Conservation (phyloP, 2,113 vertebrate genomes). For the Hypanus sabinus region DNA sequence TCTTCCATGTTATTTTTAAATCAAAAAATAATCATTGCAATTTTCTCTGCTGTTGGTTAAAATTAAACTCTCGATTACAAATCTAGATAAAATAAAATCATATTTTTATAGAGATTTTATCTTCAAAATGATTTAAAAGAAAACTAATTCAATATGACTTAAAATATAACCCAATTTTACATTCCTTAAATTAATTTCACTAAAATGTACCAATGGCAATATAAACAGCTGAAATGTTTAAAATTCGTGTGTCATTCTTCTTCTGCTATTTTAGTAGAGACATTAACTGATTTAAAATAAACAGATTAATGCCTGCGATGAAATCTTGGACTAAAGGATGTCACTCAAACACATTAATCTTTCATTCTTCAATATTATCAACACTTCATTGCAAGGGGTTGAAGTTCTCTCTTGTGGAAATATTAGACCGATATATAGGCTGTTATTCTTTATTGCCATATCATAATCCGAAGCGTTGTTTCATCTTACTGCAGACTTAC, state of each 20-base stretch:
- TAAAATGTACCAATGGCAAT: background rate
- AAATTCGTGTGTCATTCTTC: background rate
- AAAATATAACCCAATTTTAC: background rate
- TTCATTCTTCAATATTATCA: background rate
- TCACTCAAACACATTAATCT: background rate
- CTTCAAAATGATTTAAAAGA: background rate
- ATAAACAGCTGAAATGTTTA: background rate
- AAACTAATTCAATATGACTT: background rate
- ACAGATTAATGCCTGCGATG: background rate
- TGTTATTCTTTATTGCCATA: background rate
- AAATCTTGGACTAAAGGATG: background rate
- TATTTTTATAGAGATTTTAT: background rate
- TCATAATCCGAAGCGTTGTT: background rate
- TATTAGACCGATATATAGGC: background rate
- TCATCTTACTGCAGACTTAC: background rate
- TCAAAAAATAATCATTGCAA: background rate
- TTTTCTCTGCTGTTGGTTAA: background rate
- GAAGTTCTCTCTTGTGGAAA: background rate
- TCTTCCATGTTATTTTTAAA: background rate
- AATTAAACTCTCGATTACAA: background rate
- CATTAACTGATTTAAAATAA: background rate
- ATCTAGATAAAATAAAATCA: background rate
- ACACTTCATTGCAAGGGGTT: background rate
- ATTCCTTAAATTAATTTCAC: background rate
- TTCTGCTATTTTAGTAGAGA: background rate